These are phyloP conservation scores for Apocheima hispidaria DNA, from an alignment of 2,888 invertebrate species.

Conservation along the genomic window DNA sequence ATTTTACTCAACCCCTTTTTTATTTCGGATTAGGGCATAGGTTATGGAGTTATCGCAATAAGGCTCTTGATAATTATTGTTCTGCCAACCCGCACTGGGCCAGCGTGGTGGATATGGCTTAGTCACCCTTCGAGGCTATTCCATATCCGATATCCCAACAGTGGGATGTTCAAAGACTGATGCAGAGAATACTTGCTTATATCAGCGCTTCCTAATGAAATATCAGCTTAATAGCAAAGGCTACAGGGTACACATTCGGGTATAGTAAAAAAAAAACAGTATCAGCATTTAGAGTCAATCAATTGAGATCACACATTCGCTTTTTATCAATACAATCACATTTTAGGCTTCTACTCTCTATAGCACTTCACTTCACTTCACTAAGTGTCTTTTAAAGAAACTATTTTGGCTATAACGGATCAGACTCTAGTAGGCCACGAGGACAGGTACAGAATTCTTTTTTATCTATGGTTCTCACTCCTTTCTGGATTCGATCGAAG, in stretches of 20 bases:
- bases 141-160: too few species aligned
- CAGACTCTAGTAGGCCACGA: slow-evolving; percentile 65
- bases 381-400: slow-evolving; percentile 43
- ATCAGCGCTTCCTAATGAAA: not conserved
- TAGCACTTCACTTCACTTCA: slow-evolving; percentile 29
- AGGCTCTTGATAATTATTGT: too few species aligned
- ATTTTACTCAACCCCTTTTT: not conserved
- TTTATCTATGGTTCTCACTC: slow-evolving; percentile 55
- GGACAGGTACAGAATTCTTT: slow-evolving; percentile 56
- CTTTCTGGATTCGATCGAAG: slow-evolving; percentile 50
- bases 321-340: slow-evolving; percentile 69
- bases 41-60: not conserved
- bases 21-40: not conserved
- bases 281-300: slow-evolving; percentile 64
- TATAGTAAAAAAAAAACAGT: slow-evolving; percentile 50
- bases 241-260: slow-evolving; percentile 50
- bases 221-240: slow-evolving; percentile 36
- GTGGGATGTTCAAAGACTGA: too few species aligned
- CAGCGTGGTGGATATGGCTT: too few species aligned
- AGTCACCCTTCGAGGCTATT: too few species aligned
- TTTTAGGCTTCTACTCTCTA: slow-evolving; percentile 61
- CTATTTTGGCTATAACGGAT: slow-evolving; percentile 65
- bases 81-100: too few species aligned
- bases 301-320: slow-evolving; percentile 76
- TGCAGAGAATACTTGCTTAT: not conserved